Base-by-base conservation (phyloP, 1,140 invertebrate species). In the Meteorus sp. region DNA sequence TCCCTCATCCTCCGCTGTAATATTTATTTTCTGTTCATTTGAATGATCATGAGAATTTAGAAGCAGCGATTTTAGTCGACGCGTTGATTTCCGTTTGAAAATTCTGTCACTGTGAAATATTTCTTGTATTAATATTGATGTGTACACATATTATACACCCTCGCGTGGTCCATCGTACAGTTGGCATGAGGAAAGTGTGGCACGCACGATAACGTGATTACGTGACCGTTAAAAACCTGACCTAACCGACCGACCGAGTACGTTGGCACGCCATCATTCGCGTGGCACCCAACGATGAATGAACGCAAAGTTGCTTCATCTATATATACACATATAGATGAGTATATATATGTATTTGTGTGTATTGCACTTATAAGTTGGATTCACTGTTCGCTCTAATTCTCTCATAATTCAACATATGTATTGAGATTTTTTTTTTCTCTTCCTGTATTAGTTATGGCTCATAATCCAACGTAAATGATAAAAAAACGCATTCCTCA, bases 181-280 rank as follows among this genome's bases (percentile, higher is more conserved):
- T 56, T 57, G 19, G 29, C 43, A 59, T 37, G 57, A 39, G 39
- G 31, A 56, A 44, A 39, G 54, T 59, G 61, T 57, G 62, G 64
- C 71, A 73, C 71, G 71, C 71, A 71, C 68, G 71, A 71, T 74
- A 69, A 75, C 72, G 72, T 67, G 71, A 71, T 67, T 71, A 74
- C 72, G 70, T 72, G 71, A 75, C 69, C 73, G 66, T 73, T 73
- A 73, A 69, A 73, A 74, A 71, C 70, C 69, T 74, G 72, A 75
- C 72, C 70, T 73, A 72, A 70, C 68, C 64, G 45, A 63, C 54
- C 53, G 35, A 51, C 37, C 33, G n/a, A n/a, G n/a, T n/a, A n/a
- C 23, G 25, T 25, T 43, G 48, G 56, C 56, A 59, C 56, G 56
- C 56, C 48, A 59, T 52, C 56, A 45, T 59, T 50, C 48, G 51